Conservation (phyloP, 2,888 invertebrate species). For the Helleia helle region DNA sequence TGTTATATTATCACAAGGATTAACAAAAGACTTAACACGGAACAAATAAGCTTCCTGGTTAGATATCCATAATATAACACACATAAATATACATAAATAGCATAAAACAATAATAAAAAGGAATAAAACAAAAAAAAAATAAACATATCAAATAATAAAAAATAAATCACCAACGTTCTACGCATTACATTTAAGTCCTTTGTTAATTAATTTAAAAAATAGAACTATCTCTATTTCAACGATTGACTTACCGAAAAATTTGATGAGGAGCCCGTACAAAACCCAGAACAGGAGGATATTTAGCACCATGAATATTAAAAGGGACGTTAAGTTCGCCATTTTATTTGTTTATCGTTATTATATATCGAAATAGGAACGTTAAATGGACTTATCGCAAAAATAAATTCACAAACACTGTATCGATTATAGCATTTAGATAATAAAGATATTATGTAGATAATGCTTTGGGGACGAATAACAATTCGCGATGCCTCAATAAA, state of each 20-base stretch:
- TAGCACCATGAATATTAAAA: slow-evolving; percentile 38
- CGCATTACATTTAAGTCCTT: no score
- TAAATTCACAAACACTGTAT: slow-evolving; percentile 12
- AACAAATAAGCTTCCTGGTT: no score
- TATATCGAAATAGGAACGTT: slow-evolving; percentile 18
- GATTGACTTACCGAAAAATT: slow-evolving; percentile 50
- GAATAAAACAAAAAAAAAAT: no score
- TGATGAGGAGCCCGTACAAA: slow-evolving; percentile 40
- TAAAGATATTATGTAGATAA: no score
- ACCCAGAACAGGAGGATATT: slow-evolving; percentile 44
- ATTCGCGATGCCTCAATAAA: background rate
- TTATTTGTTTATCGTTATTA: slow-evolving; percentile 12
- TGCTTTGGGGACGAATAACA: background rate
- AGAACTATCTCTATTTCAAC: slow-evolving; percentile 3
- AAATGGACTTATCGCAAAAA: slow-evolving; percentile 25
- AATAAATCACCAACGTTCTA: no score
- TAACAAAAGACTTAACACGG: no score
- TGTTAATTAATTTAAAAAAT: no score
- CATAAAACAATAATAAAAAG: no score
- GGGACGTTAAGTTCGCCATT: slow-evolving; percentile 32
- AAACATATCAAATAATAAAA: no score
- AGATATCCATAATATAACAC: no score
- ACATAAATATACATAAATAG: no score
- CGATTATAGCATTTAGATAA: slow-evolving; percentile 10
- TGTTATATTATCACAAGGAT: no score